Evolutionary conservation across 2,888 invertebrate species (phyloP), one percentile per base, ranked within the genome.

Genomic region (Resseliella maxima): DNA sequence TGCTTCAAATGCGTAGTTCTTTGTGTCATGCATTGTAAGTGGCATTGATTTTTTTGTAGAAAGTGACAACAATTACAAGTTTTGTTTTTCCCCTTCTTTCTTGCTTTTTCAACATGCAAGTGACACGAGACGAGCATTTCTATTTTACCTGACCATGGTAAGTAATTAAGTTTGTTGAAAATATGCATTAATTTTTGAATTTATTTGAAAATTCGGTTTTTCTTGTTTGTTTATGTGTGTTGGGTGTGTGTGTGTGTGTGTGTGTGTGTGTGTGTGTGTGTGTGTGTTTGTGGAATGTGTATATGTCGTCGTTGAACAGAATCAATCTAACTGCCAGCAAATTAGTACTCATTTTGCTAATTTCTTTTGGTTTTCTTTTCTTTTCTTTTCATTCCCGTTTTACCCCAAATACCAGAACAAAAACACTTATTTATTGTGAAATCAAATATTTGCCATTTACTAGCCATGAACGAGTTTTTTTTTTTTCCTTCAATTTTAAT

Each of bases 1-100:
- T 3, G 12, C n/a, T 59, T n/a, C n/a, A 59, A 59, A 24, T 59
- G 24, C 24, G 1, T 59, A 24, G 59, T 59, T 59, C 59, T 59
- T n/a, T 59, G n/a, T 24, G n/a, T 24, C 5, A 59, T 24, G 12
- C 12, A 24, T 59, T 18, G 18, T 50, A 18, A 15, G 59, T 59
- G 27, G 27, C 27, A 59, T 12, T 2, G 59, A 24, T 50, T 50
- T 50, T 50, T 50, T 50, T 50, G 46, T 50, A 18, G 59, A 59
- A 59, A 59, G n/a, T 59, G 59, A 59, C 59, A 59, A 27, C 27
- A 59, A 59, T 59, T 59, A 59, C 27, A 24, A 59, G 59, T 59
- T 59, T 59, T 59, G n/a, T n/a, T n/a, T n/a, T n/a, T 45, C 45
- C 5, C 5, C 45, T 5, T 10, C 8, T 45, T 45, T 45, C 45